phyloP scores from a whole-genome alignment of 2,113 vertebrate genomes.

The Caloenas nicobarica region DNA sequence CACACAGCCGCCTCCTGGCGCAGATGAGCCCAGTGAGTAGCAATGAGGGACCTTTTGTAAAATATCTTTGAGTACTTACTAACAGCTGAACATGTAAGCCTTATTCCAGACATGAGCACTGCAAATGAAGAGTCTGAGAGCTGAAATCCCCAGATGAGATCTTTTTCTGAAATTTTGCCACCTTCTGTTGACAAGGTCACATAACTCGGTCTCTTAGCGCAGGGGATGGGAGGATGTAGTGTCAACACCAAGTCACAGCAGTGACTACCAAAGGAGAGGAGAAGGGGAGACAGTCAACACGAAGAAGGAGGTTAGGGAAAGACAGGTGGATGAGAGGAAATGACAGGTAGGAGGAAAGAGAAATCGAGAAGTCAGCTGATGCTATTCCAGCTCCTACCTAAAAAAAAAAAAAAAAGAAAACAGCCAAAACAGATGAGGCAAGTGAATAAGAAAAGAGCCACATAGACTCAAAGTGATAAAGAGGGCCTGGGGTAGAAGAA shows the following conservation, averaged over 20 bases:
- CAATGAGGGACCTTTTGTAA: neutral
- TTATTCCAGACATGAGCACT: neutral
- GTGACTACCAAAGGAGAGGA: neutral
- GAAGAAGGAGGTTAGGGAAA: neutral
- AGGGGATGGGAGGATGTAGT: neutral
- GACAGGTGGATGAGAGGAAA: neutral
- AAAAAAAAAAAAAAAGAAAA: neutral
- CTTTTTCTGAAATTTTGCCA: neutral
- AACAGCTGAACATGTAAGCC: neutral
- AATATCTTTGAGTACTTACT: neutral
- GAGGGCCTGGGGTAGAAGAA: neutral
- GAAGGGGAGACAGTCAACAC: neutral
- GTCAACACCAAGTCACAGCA: neutral
- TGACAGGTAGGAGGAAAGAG: neutral
- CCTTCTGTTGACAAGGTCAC: neutral
- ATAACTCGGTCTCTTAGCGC: neutral
- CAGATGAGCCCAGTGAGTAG: rapidly evolving
- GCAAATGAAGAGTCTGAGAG: neutral
- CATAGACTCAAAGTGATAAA: neutral
- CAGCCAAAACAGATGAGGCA: neutral
- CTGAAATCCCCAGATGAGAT: neutral
- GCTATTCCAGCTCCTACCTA: neutral
- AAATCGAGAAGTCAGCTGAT: neutral
- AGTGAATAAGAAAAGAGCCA: neutral
- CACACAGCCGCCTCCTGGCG: neutral